Base-by-base conservation (phyloP, 2,888 invertebrate species). In the Timandra comae region DNA sequence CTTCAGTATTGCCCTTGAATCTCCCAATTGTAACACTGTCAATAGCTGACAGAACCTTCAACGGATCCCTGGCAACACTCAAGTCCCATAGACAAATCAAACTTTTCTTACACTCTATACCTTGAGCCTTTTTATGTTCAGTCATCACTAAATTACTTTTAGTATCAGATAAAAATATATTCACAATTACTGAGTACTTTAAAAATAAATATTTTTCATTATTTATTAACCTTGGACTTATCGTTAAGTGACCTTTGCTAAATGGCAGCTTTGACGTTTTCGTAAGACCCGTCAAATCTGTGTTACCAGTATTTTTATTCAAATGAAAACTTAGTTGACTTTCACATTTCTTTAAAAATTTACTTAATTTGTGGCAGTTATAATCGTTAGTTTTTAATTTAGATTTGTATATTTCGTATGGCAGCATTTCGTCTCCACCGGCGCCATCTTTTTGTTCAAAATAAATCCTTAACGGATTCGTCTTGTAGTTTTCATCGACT, bases 401-500 rank as follows among this genome's bases (percentile, higher is more conserved):
- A 0, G 46, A 41, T 49, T 70, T 66, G 24, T 80, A 84, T 3
- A 34, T 61, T 34, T 70, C 65, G 29, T 67, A 63, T 44, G 77
- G 71, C 54, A 81, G 56, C 56, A 78, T 70, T 58, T 61, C 50
- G 13, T 66, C 63, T 1, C 51, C 33, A 1, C 85, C 81, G 3
- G 56, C 78, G 39, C 82, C 85, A 61, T 80, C 56, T 66, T 69
- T 81, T 34, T 85, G 84, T 50, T 85, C 82, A n/a, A 85, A 65
- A 46, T 59, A 76, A 27, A 81, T 62, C 27, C 79, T 53, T 20
- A 85, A 45, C 1, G 78, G 75, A 60, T 80, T 70, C 0, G 36
- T 48, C 46, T 58, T 66, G 29, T 78, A 82, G 43, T 49, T 53
- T 33, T 62, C 58, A 57, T 65, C 60, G 2, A 41, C n/a, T 16